Evolutionary conservation across 2,888 invertebrate species (phyloP), one percentile per base, ranked within the genome.

Genomic region (Drosophila birchii): DNA sequence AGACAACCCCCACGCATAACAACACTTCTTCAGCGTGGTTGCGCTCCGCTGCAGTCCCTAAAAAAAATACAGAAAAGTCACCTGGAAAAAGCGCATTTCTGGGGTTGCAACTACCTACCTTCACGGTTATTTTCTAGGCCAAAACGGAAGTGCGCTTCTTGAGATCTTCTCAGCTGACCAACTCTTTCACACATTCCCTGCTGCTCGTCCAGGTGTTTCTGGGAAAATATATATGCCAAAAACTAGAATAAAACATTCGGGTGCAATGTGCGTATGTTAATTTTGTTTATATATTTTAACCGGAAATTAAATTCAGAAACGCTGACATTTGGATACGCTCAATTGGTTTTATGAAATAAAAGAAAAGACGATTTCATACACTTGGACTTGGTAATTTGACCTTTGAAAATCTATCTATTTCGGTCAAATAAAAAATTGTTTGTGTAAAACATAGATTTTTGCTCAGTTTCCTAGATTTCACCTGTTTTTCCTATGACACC

Each of bases 121-220:
- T 75, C 78, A 66, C 58, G 71, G 49, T 71, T 47, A 41, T 76
- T 75, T 59, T 44, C 55, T 74, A 51, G 67, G 36, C 74, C 44
- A 26, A 18, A 81, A 56, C 88, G 84, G 84, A 84, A 84, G 86
- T 84, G 86, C 88, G 68, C 73, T 66, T 75, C 75, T 75, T 59
- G 67, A 75, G 58, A 44, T 66, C 66, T 74, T 73, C 49, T 75
- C 76, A 41, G 68, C 78, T 75, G 55, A 80, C 72, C 78, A 75
- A 70, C 75, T 43, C 61, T 86, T 88, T 84, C 88, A 84, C 86
- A 84, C 89, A 77, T 81, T 75, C 26, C 16, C 45, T 6, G 36
- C 4, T 23, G 62, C 41, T 59, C 62, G 62, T 57, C 62, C 80
- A 88, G 83, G 78, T 86, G 80, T 60, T 69, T 68, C 62, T 43